Percentiles rank a stretch among this genome's conserved stretches.
Evolutionary conservation across 2,888 invertebrate genomes (phyloP).

Genomic region (Macrosoma leucophasiata): DNA sequence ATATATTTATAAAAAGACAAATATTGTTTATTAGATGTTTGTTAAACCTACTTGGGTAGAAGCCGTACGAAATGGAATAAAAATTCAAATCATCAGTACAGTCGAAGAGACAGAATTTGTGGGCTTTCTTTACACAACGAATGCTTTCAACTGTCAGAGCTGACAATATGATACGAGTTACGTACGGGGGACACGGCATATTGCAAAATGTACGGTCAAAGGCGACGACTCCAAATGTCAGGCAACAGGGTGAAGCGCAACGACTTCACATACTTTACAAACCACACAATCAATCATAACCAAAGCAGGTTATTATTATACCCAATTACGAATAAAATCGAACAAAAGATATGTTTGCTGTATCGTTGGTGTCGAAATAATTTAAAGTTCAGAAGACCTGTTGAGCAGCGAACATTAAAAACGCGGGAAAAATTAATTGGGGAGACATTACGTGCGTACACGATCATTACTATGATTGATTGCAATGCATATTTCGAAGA

Average conservation of each 20-base stretch:
- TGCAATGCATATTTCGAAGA: conserved; percentile 35
- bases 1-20: too few species aligned
- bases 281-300: conserved; percentile 31
- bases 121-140: too few species aligned
- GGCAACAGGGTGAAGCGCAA: conserved; percentile 20
- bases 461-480: conserved; percentile 33
- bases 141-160: too few species aligned
- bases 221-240: conserved; percentile 23
- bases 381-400: conserved; percentile 41
- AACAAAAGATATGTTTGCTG: conserved; percentile 20
- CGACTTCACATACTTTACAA: conserved; percentile 21
- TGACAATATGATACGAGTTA: too few species aligned
- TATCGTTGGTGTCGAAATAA: conserved; percentile 30
- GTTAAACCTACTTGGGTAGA: too few species aligned
- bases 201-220: conserved; percentile 21
- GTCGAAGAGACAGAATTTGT: conserved; percentile 29
- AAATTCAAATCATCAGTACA: too few species aligned
- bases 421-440: conserved; percentile 28
- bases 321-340: conserved; percentile 27
- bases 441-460: conserved; percentile 12
- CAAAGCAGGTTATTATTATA: conserved; percentile 32
- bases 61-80: too few species aligned
- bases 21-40: too few species aligned
- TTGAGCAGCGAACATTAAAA: too few species aligned
- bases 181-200: too few species aligned